Conservation (phyloP, 2,113 vertebrate species). For the Marmota monax region DNA sequence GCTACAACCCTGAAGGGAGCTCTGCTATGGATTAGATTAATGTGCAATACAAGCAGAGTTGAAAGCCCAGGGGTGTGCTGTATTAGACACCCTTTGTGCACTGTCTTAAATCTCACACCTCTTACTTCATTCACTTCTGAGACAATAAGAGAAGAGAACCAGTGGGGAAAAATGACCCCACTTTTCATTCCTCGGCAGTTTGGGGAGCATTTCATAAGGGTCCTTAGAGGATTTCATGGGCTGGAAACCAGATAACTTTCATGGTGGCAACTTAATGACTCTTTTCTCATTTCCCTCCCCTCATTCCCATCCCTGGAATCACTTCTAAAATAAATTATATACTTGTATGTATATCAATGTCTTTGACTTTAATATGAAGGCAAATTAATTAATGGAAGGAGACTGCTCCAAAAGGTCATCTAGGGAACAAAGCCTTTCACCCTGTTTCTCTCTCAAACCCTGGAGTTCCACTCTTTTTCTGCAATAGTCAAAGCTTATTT, state of each 20-base stretch:
- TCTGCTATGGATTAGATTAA: background rate
- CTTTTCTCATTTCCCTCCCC: background rate
- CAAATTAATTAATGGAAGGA: background rate
- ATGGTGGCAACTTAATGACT: background rate
- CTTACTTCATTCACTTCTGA: background rate
- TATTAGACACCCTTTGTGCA: background rate
- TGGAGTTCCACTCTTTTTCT: background rate
- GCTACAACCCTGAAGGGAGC: background rate
- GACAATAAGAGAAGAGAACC: background rate
- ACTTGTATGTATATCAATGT: background rate
- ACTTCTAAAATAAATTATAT: slow-evolving; percentile 11
- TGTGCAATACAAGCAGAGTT: background rate
- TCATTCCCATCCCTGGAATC: background rate
- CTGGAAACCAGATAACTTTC: background rate
- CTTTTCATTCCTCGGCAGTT: background rate
- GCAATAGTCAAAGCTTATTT: background rate
- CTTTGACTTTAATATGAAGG: background rate
- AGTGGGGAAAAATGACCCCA: background rate
- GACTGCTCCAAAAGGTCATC: background rate
- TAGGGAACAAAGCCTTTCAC: background rate
- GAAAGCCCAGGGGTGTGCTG: background rate
- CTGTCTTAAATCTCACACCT: background rate
- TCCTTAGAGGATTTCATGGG: background rate
- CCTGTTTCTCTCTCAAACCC: background rate
- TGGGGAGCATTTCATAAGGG: background rate